Conservation (phyloP, 2,113 vertebrate genomes). For the Pogonocichla stellata region DNA sequence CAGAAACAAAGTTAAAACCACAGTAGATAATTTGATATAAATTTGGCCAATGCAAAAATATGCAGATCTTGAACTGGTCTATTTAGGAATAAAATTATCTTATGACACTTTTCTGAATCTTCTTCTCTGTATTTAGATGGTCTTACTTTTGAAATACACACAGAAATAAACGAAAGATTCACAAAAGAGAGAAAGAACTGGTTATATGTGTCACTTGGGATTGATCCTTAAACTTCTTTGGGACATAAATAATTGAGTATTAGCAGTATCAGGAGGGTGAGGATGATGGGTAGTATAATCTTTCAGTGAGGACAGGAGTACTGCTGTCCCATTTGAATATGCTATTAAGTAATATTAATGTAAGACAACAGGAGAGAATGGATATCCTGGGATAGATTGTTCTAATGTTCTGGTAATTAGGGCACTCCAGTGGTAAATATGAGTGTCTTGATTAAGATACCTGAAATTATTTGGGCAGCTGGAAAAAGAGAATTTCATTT, state of each 20-base stretch:
- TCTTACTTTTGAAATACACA: neutral
- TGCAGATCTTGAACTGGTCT: neutral
- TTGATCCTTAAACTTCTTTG: neutral
- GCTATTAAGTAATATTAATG: neutral
- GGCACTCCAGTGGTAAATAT: neutral
- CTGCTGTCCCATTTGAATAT: neutral
- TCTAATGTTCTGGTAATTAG: neutral
- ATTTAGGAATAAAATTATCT: neutral
- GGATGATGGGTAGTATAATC: neutral
- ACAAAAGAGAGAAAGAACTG: neutral
- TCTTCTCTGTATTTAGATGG: neutral
- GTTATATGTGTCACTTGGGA: neutral
- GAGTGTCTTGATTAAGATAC: neutral
- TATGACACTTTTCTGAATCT: neutral
- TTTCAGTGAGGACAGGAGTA: neutral
- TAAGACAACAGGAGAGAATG: neutral
- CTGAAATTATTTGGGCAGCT: neutral
- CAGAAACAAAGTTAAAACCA: neutral
- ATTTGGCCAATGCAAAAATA: neutral
- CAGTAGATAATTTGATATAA: neutral
- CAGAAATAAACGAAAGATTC: neutral
- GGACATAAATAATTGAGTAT: neutral
- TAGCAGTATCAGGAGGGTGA: neutral
- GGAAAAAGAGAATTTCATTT: neutral
- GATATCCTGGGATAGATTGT: neutral